A percentile compares a stretch with the other conserved stretches of the same genome.
These are phyloP conservation scores for Rambutsinella grinnellia DNA, from an alignment of 2,888 invertebrate genomes.

Conservation along the genomic window DNA sequence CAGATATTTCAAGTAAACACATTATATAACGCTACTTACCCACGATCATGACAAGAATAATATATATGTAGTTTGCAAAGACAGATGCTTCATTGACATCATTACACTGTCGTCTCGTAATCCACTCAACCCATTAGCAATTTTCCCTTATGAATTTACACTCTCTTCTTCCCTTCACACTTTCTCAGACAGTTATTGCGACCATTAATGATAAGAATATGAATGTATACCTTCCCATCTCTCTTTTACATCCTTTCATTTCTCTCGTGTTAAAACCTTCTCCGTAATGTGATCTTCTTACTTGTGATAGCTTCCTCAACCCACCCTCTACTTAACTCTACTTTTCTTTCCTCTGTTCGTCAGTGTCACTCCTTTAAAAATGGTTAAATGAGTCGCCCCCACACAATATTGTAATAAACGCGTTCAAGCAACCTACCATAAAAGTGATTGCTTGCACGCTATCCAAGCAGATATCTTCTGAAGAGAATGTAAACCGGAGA, in stretches of 20 bases:
- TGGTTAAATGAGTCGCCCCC: background rate
- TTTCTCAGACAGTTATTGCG: conserved; percentile 29
- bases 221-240: conserved; percentile 12
- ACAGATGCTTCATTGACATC: conserved; percentile 56
- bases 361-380: background rate
- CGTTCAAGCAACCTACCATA: background rate
- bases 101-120: conserved; percentile 44
- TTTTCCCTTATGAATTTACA: conserved; percentile 51
- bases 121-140: conserved; percentile 56
- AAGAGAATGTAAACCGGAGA: too few relatives aligned
- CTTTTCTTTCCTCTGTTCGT: background rate
- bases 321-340: background rate
- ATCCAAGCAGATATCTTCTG: too few relatives aligned
- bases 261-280: background rate
- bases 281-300: background rate
- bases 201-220: conserved; percentile 45
- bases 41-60: conserved; percentile 30
- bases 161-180: conserved; percentile 12
- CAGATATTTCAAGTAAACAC: background rate
- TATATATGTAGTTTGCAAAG: conserved; percentile 15
- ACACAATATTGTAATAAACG: background rate
- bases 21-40: background rate
- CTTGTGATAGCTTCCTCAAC: background rate
- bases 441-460: background rate
- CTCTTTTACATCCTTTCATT: background rate